phyloP scores from a whole-genome alignment of 2,113 vertebrate species.

The Austrofundulus limnaeus region DNA sequence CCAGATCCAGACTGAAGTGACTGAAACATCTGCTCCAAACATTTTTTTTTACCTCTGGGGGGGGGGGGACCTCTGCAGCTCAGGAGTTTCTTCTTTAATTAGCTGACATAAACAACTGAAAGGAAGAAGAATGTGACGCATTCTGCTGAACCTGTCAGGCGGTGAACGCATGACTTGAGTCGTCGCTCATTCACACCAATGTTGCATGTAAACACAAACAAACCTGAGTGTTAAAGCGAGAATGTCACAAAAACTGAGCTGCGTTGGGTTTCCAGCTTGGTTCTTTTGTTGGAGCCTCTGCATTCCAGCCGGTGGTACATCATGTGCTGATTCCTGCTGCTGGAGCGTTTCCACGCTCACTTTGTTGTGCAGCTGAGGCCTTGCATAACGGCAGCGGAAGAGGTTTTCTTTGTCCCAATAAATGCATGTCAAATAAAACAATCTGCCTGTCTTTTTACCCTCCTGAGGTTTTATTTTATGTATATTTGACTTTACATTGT shows the following conservation, averaged over 20 bases:
- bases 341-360: constrained; percentile 12
- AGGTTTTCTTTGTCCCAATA: constrained; percentile 28
- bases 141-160: constrained; percentile 34
- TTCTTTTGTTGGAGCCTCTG: constrained; percentile 14
- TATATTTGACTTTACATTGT: neutral
- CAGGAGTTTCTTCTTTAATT: too few relatives aligned
- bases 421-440: constrained; percentile 2
- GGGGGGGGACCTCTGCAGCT: neutral
- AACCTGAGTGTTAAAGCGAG: neutral
- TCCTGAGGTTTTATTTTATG: too few relatives aligned
- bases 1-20: neutral
- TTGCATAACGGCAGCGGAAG: constrained; percentile 31
- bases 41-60: neutral
- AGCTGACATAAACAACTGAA: too few relatives aligned
- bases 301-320: constrained; percentile 18
- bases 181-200: constrained; percentile 4
- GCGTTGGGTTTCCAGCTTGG: constrained; percentile 22
- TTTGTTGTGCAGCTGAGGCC: constrained; percentile 20
- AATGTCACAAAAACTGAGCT: neutral
- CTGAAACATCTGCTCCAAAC: neutral
- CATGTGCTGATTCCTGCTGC: too few relatives aligned
- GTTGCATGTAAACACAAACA: neutral
- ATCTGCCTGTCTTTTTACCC: too few relatives aligned
- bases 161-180: neutral
- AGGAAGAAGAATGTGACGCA: neutral